Base-by-base conservation (phyloP, 2,888 invertebrate genomes). In the Mycalesis mineus region DNA sequence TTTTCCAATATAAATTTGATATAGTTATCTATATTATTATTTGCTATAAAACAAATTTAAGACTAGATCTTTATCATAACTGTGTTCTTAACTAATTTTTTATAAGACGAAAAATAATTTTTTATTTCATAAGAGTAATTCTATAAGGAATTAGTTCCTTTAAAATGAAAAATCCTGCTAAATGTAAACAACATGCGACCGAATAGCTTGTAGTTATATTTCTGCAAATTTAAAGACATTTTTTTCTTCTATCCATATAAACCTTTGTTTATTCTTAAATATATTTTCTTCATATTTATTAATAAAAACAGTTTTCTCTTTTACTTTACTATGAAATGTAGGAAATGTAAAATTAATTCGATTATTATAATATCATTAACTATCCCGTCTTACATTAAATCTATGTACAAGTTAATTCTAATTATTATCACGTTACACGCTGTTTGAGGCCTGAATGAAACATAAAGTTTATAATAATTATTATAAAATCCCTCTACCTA, bases 401-500 rank as follows among this genome's bases (percentile, higher is more conserved):
- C 71, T 87, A 84, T 88, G 71, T 88, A 88, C 84, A 87, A 60
- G 64, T 74, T 80, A 82, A 74, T 69, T 71, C 88, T 89, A 89
- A 80, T 89, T 89, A 89, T 89, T 89, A 89, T 89, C 88, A 88
- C 87, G 87, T 89, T 89, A 87, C 88, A 80, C 75, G 78, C 73
- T 78, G 77, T 71, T 77, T 49, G 72, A 71, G 76, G 67, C 66
- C 70, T 66, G 62, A 67, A 66, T 31, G 49, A 14, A 61, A 51
- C 2, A 31, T 9, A 51, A 41, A 9, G 40, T 1, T 41, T 31
- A 14, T 7, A 11, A 11, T 36, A 36, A 36, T 36, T 2, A 11
- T 33, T 33, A 33, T 33, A 33, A 11, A 17, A 17, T 39, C 13
- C 28, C 28, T n/a, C 39, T 37, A 49, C 37, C 28, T 39, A 64